Percentiles rank a stretch among this genome's conserved stretches.
Evolutionary conservation across 2,888 invertebrate genomes (phyloP).

Genomic region (Dryobotodes eremita): DNA sequence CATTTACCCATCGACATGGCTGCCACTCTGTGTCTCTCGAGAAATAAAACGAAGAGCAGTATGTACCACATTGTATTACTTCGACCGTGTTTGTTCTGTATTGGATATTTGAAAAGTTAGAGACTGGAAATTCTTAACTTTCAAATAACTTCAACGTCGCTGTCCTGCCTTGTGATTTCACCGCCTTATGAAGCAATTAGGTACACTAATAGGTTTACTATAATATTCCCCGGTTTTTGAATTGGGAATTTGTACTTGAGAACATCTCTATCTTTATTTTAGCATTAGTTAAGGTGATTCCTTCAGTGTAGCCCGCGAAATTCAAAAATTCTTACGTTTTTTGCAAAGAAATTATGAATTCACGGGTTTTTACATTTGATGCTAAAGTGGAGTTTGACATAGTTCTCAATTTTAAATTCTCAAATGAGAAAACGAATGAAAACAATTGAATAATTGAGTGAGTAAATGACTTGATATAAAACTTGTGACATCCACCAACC

Average conservation of each 20-base stretch:
- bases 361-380: too few species aligned
- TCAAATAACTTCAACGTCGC: conserved; percentile 10
- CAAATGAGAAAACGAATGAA: too few species aligned
- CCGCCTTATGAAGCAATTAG: neutral
- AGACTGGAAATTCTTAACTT: neutral
- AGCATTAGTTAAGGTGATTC: neutral
- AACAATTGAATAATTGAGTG: too few species aligned
- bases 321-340: neutral
- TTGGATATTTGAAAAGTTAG: conserved; percentile 37
- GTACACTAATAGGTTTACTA: neutral
- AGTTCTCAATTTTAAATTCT: too few species aligned
- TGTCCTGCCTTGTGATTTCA: neutral
- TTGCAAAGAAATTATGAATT: neutral
- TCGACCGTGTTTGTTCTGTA: conserved; percentile 46
- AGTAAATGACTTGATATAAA: too few species aligned
- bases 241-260: neutral
- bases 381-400: too few species aligned
- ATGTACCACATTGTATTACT: conserved; percentile 46
- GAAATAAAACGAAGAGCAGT: conserved; percentile 60
- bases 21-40: conserved; percentile 48
- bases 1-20: conserved; percentile 46
- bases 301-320: neutral
- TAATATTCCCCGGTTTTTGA: neutral
- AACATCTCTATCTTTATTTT: neutral
- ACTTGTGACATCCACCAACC: too few species aligned